Conservation (phyloP, 30 jellyfish, hydroid and myxozoan genomes). For the Kudoa iwatai region DNA sequence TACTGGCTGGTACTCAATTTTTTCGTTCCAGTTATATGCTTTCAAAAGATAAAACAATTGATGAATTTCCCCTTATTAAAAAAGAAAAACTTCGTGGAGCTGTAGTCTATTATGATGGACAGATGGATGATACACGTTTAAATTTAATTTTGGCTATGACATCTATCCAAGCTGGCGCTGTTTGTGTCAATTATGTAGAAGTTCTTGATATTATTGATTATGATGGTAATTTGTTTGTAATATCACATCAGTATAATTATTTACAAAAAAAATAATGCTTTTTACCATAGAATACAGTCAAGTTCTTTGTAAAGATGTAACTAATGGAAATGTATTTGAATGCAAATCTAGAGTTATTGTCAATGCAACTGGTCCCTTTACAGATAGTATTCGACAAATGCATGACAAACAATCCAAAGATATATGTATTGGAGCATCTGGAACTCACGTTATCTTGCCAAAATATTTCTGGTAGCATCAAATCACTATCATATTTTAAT, state of each 20-base stretch:
- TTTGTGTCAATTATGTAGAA: conserved; percentile 45
- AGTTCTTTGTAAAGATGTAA: background rate
- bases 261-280: too few species aligned
- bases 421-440: conserved; percentile 70
- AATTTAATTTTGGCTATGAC: conserved; percentile 27
- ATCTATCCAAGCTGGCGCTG: conserved; percentile 59
- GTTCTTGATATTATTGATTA: conserved; percentile 14
- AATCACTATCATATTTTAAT: too few species aligned
- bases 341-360: conserved; percentile 43
- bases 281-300: background rate
- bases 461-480: conserved; percentile 30
- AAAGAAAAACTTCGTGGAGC: conserved; percentile 39
- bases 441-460: conserved; percentile 56
- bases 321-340: conserved; percentile 48
- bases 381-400: conserved; percentile 56
- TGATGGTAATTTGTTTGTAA: too few species aligned
- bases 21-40: conserved; percentile 37
- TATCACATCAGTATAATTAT: too few species aligned
- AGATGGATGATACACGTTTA: conserved; percentile 72
- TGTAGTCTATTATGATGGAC: conserved; percentile 64
- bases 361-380: conserved; percentile 95
- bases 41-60: conserved; percentile 18
- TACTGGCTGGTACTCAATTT: conserved; percentile 56
- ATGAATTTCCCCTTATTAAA: conserved; percentile 36
- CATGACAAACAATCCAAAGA: conserved; percentile 6